Evolutionary conservation across 2,888 invertebrate species (phyloP), one percentile per base, ranked within the genome.

Genomic region (Andrena hattorfiana): DNA sequence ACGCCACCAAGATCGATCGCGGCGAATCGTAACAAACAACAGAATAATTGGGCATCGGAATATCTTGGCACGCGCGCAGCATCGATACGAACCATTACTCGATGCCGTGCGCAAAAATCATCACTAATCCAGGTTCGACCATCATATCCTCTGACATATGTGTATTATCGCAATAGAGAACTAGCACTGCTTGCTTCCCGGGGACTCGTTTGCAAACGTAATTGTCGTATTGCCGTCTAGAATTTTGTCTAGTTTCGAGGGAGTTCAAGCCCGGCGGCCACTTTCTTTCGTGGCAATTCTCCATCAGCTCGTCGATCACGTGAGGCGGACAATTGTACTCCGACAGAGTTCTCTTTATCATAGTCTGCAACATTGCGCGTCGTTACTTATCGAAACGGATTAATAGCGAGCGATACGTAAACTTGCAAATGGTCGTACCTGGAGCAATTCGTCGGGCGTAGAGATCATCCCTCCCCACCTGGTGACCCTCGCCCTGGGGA

Each of bases 381-480:
- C 2, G n/a, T 81, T 59, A 64, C n/a, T 68, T 13, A 16, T 0
- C 60, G 60, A 16, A 35, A 23, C 10, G 6, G 16, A 26, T 28
- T 8, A 32, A 71, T 5, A 59, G 4, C 2, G 4, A 28, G 16
- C 48, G 51, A 32, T 2, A 23, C 2, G 20, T 10, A 42, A 16
- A 56, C 2, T 28, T 59, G 20, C 8, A 13, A 13, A 13, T 16
- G 32, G 35, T 13, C 2, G 0, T 93, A 98, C 98, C 96, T 98
- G 98, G 88, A 99, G 95, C 71, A 98, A 97, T 94, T 98, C 98
- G 93, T 99, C 99, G 0, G 99, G 99, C 13, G 99, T 99, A 35
- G 99, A 99, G 92, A 99, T 99, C 98, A 99, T 99, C 75, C 99
- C 99, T 73, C 99, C 99, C 99, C 99, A 99, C 77, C 99, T 96